Conservation (phyloP, 2,797 vertebrate species). For the Lepus townsendii region DNA sequence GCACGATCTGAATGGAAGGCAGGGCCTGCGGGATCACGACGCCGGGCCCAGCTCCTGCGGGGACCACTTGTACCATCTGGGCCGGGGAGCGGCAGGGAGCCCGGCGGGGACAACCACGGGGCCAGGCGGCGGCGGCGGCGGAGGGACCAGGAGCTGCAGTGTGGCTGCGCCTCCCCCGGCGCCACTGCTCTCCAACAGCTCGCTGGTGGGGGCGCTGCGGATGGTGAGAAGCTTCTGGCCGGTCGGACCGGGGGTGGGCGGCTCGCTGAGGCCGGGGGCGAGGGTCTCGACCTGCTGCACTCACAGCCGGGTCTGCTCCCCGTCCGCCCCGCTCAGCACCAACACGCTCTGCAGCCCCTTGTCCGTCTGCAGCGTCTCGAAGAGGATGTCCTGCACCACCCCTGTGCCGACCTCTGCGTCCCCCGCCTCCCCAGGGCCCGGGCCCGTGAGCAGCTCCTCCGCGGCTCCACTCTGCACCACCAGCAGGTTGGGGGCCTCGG, state of each 20-base stretch:
- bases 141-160: slow-evolving; percentile 81
- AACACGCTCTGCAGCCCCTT: slow-evolving; percentile 87
- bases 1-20: slow-evolving; percentile 88
- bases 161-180: slow-evolving; percentile 72
- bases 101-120: background rate
- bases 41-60: slow-evolving; percentile 86
- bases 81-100: background rate
- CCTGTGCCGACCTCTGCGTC: slow-evolving; percentile 63
- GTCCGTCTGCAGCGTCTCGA: slow-evolving; percentile 86
- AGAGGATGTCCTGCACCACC: slow-evolving; percentile 86
- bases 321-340: slow-evolving; percentile 84
- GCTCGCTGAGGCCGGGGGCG: slow-evolving; percentile 73
- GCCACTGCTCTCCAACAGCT: slow-evolving; percentile 87
- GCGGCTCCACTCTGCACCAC: slow-evolving; percentile 85
- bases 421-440: slow-evolving; percentile 4
- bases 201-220: slow-evolving; percentile 82
- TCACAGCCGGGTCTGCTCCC: slow-evolving; percentile 86
- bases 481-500: slow-evolving; percentile 83
- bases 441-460: background rate
- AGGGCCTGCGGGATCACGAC: slow-evolving; percentile 87
- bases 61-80: slow-evolving; percentile 92
- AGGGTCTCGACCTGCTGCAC: slow-evolving; percentile 88
- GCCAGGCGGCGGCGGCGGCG: background rate
- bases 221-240: slow-evolving; percentile 88
- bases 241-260: background rate